Percentiles rank a stretch among this genome's conserved stretches.
Evolutionary conservation across 1,140 invertebrate species (phyloP).

Genomic region (Drosophila parvula): DNA sequence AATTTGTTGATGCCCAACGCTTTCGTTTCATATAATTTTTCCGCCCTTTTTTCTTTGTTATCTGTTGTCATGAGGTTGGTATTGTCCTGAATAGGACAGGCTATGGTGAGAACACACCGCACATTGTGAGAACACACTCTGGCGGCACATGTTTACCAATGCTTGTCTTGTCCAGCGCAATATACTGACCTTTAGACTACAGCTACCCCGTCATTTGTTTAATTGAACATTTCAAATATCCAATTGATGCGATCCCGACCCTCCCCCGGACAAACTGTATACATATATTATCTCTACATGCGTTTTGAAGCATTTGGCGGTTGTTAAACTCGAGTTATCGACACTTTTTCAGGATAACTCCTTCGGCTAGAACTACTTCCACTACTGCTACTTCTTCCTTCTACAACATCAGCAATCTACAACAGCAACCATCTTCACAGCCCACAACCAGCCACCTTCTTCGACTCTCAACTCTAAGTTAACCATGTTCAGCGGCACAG

Average conservation of each 20-base stretch:
- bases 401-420: constrained; percentile 66
- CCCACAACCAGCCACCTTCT: constrained; percentile 64
- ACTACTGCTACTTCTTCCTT: constrained; percentile 67
- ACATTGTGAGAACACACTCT: too few relatives aligned
- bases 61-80: constrained; percentile 10
- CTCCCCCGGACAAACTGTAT: constrained; percentile 13
- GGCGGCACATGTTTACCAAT: too few relatives aligned
- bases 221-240: not conserved
- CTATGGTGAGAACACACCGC: too few relatives aligned
- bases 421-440: constrained; percentile 64
- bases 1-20: not conserved
- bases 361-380: constrained; percentile 65
- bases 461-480: constrained; percentile 62
- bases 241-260: not conserved
- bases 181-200: constrained; percentile 11
- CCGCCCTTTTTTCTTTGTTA: not conserved
- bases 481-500: constrained; percentile 47
- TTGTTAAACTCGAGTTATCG: constrained; percentile 64
- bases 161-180: not conserved
- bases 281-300: constrained; percentile 19
- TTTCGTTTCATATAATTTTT: not conserved
- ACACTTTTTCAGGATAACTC: constrained; percentile 67
- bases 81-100: constrained; percentile 1
- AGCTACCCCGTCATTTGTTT: not conserved
- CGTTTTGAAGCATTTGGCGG: constrained; percentile 30